Base-by-base conservation (phyloP, 2,888 invertebrate species). In the Eremobia ochroleuca region DNA sequence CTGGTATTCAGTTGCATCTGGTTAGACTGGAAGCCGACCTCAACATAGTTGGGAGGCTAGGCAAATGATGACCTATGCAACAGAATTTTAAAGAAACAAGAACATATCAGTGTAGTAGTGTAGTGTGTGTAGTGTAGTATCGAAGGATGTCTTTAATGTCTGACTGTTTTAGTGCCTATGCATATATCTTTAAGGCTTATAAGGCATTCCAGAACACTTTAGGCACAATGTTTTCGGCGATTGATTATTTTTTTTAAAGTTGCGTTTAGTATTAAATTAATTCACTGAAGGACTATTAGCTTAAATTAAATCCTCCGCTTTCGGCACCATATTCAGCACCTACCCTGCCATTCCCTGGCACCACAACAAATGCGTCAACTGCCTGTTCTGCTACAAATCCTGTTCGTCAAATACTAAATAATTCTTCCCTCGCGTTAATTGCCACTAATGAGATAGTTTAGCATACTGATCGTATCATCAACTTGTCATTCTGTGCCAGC, bases 401-500 rank as follows among this genome's bases (percentile, higher is more conserved):
- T 37, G 3, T 28, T 46, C 5, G 18, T 18, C n/a, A 46, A 77
- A 62, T n/a, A 4, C 34, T 58, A 21, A 2, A 34, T 5, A 31
- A 83, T 67, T 62, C 55, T 37, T 46, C 31, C 25, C 4, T 55
- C 55, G 18, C 46, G 25, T 67, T 40, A 62, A 67, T 49, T 4
- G 62, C 5, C 34, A 25, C 62, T 62, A 83, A 68, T 68, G 28
- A 79, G 40, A 68, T 64, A 83, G 13, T 79, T 83, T 64, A 67
- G 13, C 68, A 79, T 8, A 0, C 4, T 65, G 46, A 78, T 67
- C 79, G 68, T 49, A 67, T 83, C 37, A 15, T 37, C n/a, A 28
- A 62, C 68, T 79, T 78, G 40, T 67, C 46, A 79, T 62, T 83
- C 84, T 21, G 28, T 15, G 9, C 25, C 2, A 4, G 34, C 21